phyloP scores from a whole-genome alignment of 37 sponge, comb jelly and placozoan genomes.

The Chondrilla cf. caribensis region DNA sequence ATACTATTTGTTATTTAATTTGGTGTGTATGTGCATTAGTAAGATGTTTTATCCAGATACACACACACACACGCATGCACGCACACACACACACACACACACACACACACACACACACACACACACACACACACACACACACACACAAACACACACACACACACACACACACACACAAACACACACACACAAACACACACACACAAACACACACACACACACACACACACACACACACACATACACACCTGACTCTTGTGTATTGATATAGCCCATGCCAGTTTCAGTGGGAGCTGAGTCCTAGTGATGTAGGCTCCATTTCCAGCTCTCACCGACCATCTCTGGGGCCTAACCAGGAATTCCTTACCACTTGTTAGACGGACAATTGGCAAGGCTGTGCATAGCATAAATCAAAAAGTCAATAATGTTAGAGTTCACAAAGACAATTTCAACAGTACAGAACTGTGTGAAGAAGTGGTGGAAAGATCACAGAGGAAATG shows the following conservation, averaged over 20 bases:
- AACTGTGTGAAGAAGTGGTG: too few species aligned
- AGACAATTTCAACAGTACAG: too few species aligned
- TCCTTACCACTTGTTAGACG: conserved; percentile 56
- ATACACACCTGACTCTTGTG: conserved; percentile 87
- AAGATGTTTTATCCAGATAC: too few species aligned
- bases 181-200: conserved; percentile 13
- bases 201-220: conserved; percentile 10
- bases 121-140: too few species aligned
- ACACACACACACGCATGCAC: too few species aligned
- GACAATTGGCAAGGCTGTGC: conserved; percentile 64
- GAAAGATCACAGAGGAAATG: too few species aligned
- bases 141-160: neutral
- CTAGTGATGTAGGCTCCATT: conserved; percentile 51
- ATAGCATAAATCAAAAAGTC: too few species aligned
- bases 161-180: neutral
- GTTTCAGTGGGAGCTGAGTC: conserved; percentile 77
- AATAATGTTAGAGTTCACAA: too few species aligned
- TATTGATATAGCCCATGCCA: conserved; percentile 93
- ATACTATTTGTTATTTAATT: neutral
- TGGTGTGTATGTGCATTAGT: neutral
- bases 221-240: conserved; percentile 22
- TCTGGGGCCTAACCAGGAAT: conserved; percentile 38
- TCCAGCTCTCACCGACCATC: conserved; percentile 48
- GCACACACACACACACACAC: too few species aligned
- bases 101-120: too few species aligned